Base-by-base conservation (phyloP, 2,797 vertebrate species). In the Knipowitschia caucasica region DNA sequence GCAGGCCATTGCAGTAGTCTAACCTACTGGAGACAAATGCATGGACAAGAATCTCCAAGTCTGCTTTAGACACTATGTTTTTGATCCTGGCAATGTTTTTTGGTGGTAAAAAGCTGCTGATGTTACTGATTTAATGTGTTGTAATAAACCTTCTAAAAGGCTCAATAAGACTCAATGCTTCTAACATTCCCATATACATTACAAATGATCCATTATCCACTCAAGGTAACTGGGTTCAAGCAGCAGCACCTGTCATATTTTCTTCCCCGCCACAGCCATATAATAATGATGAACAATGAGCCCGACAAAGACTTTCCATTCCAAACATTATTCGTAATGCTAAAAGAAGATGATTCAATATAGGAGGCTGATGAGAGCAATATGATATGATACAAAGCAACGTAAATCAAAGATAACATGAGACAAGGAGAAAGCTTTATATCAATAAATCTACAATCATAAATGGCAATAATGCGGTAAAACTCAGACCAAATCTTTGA, bases 201-300 rank as follows among this genome's bases (percentile, higher is more conserved):
- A 40, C 38, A 21, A 14, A 11, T 20, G 5, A 18, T 30, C 15
- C 17, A 20, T 20, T 47, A 47, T 9, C 44, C 20, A 20, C 44
- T 30, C 45, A 11, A 18, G 44, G 30, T 46, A 46, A 30, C 44
- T 29, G 9, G 15, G 12, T 26, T 46, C 26, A 46, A 29, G n/a
- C n/a, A 43, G 23, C 21, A 46, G 15, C 26, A 29, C 17, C 44
- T 46, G 44, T 15, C 17, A 31, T 31, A 12, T 2, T 20, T 47
- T 45, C 27, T 47, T 47, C 26, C 44, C 26, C 18, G 15, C 44
- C 3, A 29, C 15, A 29, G 26, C 39, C 39, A 42, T 4, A 42
- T 23, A 21, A 34, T 45, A 53, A 46, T 30, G 26, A 46, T 7
- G 26, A 11, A 26, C 24, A 26, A 46, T 30, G 44, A 46, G 44